Evolutionary conservation across 2,797 vertebrate species (phyloP), one percentile per base, ranked within the genome.

Genomic region (Neomorphus geoffroyi): DNA sequence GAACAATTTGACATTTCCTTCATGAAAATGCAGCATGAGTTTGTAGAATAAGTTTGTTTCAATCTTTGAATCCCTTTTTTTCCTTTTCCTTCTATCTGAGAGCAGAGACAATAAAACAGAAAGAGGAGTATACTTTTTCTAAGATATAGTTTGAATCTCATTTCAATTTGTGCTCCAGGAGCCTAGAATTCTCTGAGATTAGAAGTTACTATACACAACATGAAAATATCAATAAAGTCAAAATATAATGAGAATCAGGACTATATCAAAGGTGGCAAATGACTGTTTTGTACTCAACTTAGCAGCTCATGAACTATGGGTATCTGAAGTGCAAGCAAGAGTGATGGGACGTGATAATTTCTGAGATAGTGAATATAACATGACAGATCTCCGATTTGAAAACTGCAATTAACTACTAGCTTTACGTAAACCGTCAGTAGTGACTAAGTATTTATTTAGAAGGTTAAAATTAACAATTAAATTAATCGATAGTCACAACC

Each of bases 271-370:
- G 43, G 24, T 32, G 37, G 75, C 24, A 35, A 39, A 53, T 62
- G 18, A 48, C 50, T 33, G 13, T 48, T 41, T 32, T 48, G 19
- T 32, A 39, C 43, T 37, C 28, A 9, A 3, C 27, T n/a, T n/a
- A 80, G 27, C 18, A 57, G 30, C 70, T 66, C 18, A 19, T 6
- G 6, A 70, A 56, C 39, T 18, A 43, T 1, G 1, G 21, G 23
- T 50, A 79, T 17, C 35, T 56, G 32, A 91, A 88, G 18, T 45
- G 19, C 35, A 81, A 77, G 35, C 41, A 51, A 18, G 71, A 45
- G 19, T 2, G 2, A 46, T 2, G 45, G 24, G 17, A 57, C 2
- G 0, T 15, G 16, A 48, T 30, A 1, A 33, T 32, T 35, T 43
- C 48, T 5, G 17, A 81, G 22, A 57, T 1, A 24, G 30, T 30